These are phyloP conservation scores for Hymenochirus boettgeri DNA, from an alignment of 2,113 vertebrate genomes.

Conservation along the genomic window DNA sequence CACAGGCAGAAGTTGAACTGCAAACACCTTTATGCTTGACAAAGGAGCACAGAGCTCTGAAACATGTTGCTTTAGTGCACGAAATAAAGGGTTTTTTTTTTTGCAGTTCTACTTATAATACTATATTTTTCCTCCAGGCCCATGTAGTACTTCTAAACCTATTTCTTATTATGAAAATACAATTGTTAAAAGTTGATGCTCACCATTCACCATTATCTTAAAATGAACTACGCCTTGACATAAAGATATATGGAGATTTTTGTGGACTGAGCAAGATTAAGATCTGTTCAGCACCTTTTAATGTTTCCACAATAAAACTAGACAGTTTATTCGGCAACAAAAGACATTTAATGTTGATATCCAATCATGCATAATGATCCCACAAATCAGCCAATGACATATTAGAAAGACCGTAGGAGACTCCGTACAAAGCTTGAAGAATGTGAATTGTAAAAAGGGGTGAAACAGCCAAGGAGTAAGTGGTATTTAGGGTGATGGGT, in stretches of 20 bases:
- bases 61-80: too few relatives aligned
- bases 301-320: not conserved
- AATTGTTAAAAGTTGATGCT: too few relatives aligned
- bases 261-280: constrained; percentile 15
- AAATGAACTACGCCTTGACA: too few relatives aligned
- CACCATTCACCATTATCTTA: too few relatives aligned
- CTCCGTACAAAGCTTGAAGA: constrained; percentile 49
- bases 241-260: constrained; percentile 4
- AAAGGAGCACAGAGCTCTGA: too few relatives aligned
- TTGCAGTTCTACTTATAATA: too few relatives aligned
- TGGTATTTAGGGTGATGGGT: constrained; percentile 55
- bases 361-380: constrained; percentile 41
- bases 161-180: too few relatives aligned
- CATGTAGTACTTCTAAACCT: too few relatives aligned
- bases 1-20: too few relatives aligned
- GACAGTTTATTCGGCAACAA: constrained; percentile 29
- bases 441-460: constrained; percentile 45
- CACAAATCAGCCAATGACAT: constrained; percentile 53
- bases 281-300: not conserved
- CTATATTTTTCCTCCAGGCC: too few relatives aligned
- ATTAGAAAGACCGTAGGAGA: constrained; percentile 51
- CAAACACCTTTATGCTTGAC: too few relatives aligned
- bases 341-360: constrained; percentile 39
- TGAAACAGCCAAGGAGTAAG: constrained; percentile 43
- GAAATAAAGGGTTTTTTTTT: too few relatives aligned